phyloP scores from a whole-genome alignment of 2,113 vertebrate species.

The Numenius arquata region DNA sequence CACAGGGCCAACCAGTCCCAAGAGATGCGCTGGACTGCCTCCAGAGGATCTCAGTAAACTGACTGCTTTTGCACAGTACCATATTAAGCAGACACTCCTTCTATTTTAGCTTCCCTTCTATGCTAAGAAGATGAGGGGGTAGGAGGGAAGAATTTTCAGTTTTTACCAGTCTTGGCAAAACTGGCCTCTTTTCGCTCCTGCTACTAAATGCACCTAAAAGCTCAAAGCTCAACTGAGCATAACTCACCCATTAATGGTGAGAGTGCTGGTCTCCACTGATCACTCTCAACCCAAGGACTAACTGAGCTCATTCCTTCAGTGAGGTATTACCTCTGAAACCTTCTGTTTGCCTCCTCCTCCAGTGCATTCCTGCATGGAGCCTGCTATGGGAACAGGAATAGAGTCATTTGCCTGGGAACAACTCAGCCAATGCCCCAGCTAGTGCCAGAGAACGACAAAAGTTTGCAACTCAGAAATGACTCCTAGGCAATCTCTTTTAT shows the following conservation, averaged over 20 bases:
- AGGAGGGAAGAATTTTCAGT: not conserved
- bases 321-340: not conserved
- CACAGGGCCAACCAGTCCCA: fast-evolving
- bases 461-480: not conserved
- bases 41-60: not conserved
- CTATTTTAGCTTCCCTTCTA: not conserved
- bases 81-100: not conserved
- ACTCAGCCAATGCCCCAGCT: not conserved
- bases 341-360: not conserved
- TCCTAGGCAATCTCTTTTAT: not conserved
- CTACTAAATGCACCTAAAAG: not conserved
- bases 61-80: not conserved
- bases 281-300: not conserved
- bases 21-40: not conserved
- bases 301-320: not conserved
- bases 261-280: not conserved
- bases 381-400: not conserved
- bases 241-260: not conserved
- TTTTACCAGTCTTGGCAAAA: not conserved
- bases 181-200: not conserved
- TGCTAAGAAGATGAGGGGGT: not conserved
- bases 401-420: not conserved
- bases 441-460: not conserved
- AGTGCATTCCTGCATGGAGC: not conserved
- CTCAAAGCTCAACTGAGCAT: fast-evolving